Evolutionary conservation across 2,113 vertebrate species (phyloP).

Genomic region (Orientallactaga bullata): DNA sequence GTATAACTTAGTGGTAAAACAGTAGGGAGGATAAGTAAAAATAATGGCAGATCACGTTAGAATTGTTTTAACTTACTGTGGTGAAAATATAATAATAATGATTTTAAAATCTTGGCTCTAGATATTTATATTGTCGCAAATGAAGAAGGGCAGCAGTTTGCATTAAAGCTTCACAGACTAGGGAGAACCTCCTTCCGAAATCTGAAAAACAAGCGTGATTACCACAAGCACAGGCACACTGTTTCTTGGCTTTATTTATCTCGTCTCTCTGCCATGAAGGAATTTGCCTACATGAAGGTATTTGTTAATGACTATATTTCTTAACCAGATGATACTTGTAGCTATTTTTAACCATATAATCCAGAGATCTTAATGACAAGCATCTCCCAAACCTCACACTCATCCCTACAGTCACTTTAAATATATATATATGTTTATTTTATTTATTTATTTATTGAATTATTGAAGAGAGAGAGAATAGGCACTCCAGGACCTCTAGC

Average conservation of each 20-base stretch:
- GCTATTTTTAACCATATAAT: constrained; percentile 29
- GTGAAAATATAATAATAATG: constrained; percentile 23
- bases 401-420: background rate
- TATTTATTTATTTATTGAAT: too few relatives aligned
- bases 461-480: too few relatives aligned
- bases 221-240: constrained; percentile 95
- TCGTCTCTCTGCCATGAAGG: constrained; percentile 97
- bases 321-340: background rate
- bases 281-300: constrained; percentile 99
- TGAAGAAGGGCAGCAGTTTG: constrained; percentile 92
- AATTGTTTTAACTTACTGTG: constrained; percentile 27
- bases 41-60: constrained; percentile 8
- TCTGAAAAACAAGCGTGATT: constrained; percentile 98
- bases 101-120: constrained; percentile 79
- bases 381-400: background rate
- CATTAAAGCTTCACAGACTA: constrained; percentile 95
- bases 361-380: background rate
- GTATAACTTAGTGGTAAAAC: background rate
- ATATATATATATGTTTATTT: too few relatives aligned
- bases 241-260: constrained; percentile 99
- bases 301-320: constrained; percentile 42
- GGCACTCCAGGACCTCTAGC: too few relatives aligned
- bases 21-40: constrained; percentile 22
- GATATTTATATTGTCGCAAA: constrained; percentile 98
- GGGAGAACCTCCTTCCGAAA: constrained; percentile 97